Evolutionary conservation across 2,113 vertebrate species (phyloP), one percentile per base, ranked within the genome.

Genomic region (Drymodes brunneopygia): DNA sequence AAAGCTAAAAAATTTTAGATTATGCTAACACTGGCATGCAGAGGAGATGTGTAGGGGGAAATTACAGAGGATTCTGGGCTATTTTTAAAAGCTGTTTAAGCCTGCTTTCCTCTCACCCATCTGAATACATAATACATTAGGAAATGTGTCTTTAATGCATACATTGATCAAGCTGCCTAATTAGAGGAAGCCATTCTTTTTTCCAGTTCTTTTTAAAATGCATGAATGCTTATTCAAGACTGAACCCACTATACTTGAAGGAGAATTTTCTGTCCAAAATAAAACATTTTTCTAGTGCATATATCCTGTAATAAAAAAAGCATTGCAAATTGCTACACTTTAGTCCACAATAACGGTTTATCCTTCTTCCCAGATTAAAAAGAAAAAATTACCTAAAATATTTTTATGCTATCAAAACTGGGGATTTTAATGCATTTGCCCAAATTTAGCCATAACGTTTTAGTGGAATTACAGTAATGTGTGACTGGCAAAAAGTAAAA

Each of bases 131-230:
- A 87, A 94, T 57, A 88, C 88, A 80, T 95, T 85, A 94, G 70
- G 74, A 96, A 92, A 94, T 87, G 84, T 87, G 78, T 75, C 94
- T 87, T 95, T 92, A 95, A 95, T 90, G 66, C 73, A 89, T 71
- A 87, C 84, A 84, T 89, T 91, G 84, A 92, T 94, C 89, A 96
- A 95, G 70, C 78, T 69, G 54, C 33, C 40, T 86, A 95, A 81
- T 86, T 95, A 90, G 54, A 95, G 42, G 50, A 91, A 92, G 53
- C 7, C 62, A 90, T 84, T 79, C 36, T 71, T 94, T 94, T 87
- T 80, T 69, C 67, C 38, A 72, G 18, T 27, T 82, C 48, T 78
- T 87, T 95, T 93, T 80, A 77, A 94, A 84, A 94, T 58, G 62
- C 35, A 82, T 69, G 70, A 94, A 61, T 77, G 33, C 66, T 92